phyloP scores from a whole-genome alignment of 2,113 vertebrate genomes.

The Thoracochromis brauschi region DNA sequence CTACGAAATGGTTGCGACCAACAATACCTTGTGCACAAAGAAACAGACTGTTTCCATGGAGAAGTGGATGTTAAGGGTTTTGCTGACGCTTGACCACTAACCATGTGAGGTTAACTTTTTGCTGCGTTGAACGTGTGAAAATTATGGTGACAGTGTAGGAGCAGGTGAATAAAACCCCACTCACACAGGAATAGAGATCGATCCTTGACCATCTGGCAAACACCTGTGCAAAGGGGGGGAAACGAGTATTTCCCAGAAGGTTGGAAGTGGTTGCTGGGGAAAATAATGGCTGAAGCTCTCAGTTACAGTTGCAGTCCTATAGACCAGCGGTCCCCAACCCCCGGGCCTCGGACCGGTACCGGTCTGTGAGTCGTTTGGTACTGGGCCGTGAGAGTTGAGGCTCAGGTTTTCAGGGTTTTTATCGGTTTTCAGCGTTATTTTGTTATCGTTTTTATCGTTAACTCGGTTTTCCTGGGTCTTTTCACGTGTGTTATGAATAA shows the following conservation, averaged over 20 bases:
- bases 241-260: neutral
- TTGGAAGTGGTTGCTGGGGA: neutral
- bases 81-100: neutral
- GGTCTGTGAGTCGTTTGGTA: too few relatives aligned
- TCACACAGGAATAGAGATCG: neutral
- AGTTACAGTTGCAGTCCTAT: neutral
- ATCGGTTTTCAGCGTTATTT: too few relatives aligned
- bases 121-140: neutral
- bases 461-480: too few relatives aligned
- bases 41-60: neutral
- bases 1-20: neutral
- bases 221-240: neutral
- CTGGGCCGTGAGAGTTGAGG: too few relatives aligned
- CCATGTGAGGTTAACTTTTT: neutral
- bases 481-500: too few relatives aligned
- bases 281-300: neutral
- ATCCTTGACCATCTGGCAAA: neutral
- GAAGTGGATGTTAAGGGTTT: slow-evolving; percentile 23
- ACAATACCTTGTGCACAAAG: neutral
- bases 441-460: too few relatives aligned
- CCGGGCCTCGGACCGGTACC: too few relatives aligned
- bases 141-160: neutral
- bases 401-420: too few relatives aligned
- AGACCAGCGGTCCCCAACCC: too few relatives aligned
- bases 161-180: neutral